These are phyloP conservation scores for Catamblyrhynchus diadema DNA, from an alignment of 2,797 vertebrate genomes.

Conservation along the genomic window DNA sequence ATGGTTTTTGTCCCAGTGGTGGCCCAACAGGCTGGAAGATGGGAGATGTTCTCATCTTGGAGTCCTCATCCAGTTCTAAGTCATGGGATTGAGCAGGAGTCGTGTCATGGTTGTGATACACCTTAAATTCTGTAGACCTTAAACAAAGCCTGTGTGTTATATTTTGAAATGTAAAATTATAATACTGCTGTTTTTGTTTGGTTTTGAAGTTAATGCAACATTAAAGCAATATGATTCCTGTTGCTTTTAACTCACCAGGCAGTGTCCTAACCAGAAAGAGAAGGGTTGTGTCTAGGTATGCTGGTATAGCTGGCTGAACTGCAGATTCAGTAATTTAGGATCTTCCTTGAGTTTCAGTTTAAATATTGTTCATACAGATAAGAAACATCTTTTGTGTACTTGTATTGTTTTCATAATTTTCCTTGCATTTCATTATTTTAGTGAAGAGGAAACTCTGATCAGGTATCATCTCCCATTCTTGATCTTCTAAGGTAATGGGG, in stretches of 20 bases:
- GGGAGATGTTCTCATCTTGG: neutral
- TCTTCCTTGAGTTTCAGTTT: neutral
- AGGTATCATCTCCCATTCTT: neutral
- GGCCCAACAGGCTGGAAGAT: neutral
- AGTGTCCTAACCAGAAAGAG: neutral
- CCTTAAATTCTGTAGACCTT: neutral
- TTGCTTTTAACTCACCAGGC: neutral
- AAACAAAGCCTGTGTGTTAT: rapidly evolving
- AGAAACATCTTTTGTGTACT: neutral
- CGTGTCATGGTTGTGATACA: rapidly evolving
- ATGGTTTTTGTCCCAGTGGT: neutral
- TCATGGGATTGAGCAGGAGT: neutral
- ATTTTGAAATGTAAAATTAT: neutral
- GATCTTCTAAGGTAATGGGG: neutral
- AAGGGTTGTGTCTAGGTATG: neutral
- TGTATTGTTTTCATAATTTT: neutral
- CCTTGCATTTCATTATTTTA: neutral
- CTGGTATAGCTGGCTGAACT: neutral
- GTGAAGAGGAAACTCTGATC: neutral
- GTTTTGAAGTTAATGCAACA: neutral
- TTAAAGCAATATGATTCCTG: neutral
- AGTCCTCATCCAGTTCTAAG: neutral
- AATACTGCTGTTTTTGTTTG: neutral
- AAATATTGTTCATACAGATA: neutral
- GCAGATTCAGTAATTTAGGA: neutral